A percentile compares a stretch with the other conserved stretches of the same genome.
Evolutionary conservation across 2,797 vertebrate species (phyloP).

Genomic region (Microcaecilia unicolor): DNA sequence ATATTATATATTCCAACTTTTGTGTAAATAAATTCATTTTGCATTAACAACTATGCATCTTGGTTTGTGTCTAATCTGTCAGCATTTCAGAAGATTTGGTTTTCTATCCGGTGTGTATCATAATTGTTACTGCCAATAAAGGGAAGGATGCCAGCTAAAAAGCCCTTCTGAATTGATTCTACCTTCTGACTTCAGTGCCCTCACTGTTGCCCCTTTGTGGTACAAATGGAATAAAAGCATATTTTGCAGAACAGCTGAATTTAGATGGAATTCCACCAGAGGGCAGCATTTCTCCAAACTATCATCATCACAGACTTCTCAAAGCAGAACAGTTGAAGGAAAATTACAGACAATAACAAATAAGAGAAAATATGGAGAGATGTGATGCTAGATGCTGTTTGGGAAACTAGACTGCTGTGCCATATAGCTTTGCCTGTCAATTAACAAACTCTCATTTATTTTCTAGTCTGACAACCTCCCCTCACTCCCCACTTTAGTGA

Average conservation of each 20-base stretch:
- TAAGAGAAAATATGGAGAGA: not conserved
- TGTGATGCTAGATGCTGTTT: not conserved
- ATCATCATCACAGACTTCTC: too few relatives aligned
- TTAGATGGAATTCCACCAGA: slow-evolving; percentile 22
- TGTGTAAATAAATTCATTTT: too few relatives aligned
- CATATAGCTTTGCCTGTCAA: too few relatives aligned
- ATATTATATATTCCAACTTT: too few relatives aligned
- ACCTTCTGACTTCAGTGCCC: not conserved
- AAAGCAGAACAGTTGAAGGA: not conserved
- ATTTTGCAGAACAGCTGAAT: fast-evolving
- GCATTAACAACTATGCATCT: too few relatives aligned
- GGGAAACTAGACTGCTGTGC: slow-evolving; percentile 10
- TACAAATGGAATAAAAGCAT: not conserved
- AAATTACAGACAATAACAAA: not conserved
- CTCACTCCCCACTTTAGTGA: too few relatives aligned
- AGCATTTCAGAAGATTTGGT: not conserved
- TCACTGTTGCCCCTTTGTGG: not conserved
- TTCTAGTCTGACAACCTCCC: too few relatives aligned
- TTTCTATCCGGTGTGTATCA: not conserved
- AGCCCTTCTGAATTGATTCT: fast-evolving
- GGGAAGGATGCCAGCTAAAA: not conserved
- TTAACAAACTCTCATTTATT: too few relatives aligned
- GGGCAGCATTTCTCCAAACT: slow-evolving; percentile 34
- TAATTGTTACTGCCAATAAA: not conserved
- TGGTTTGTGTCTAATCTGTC: too few relatives aligned